A percentile compares a stretch with the other conserved stretches of the same genome.
phyloP scores from a whole-genome alignment of 2,797 vertebrate species.

The Clarias platycephalus region DNA sequence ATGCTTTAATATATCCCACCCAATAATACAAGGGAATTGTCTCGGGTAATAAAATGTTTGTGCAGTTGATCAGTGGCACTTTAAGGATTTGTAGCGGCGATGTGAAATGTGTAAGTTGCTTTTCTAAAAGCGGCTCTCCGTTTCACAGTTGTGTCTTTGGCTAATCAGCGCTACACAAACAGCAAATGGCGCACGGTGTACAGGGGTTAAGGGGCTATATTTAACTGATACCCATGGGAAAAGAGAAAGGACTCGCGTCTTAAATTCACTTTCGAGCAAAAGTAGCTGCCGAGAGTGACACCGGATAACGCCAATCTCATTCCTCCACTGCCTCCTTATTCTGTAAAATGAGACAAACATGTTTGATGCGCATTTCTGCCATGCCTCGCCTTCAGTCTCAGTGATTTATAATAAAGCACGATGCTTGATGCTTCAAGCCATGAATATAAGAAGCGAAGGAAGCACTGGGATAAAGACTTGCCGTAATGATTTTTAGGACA shows the following conservation, averaged over 20 bases:
- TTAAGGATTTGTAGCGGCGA: neutral
- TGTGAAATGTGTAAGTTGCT: constrained; percentile 71
- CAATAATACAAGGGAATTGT: neutral
- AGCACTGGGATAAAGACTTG: neutral
- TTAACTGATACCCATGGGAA: constrained; percentile 95
- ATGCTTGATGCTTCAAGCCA: neutral
- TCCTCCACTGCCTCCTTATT: constrained; percentile 77
- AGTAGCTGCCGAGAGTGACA: constrained; percentile 79
- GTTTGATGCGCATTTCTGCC: constrained; percentile 75
- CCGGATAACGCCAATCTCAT: constrained; percentile 79
- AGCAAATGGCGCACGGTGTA: constrained; percentile 84
- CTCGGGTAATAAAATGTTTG: neutral
- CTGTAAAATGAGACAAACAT: constrained; percentile 77
- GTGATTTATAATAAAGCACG: constrained; percentile 52
- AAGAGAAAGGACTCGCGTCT: constrained; percentile 80
- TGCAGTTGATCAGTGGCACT: constrained; percentile 18
- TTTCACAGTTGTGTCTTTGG: constrained; percentile 94
- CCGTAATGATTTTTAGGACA: neutral
- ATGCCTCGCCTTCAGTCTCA: constrained; percentile 65
- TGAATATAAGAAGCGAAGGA: neutral
- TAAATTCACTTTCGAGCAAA: constrained; percentile 80
- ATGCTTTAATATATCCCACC: neutral
- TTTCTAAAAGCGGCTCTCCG: constrained; percentile 80
- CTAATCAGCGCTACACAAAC: constrained; percentile 93
- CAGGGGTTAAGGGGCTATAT: constrained; percentile 82